These are phyloP conservation scores for Rhinolophus ferrumequinum DNA, from an alignment of 2,113 vertebrate genomes.

Conservation along the genomic window DNA sequence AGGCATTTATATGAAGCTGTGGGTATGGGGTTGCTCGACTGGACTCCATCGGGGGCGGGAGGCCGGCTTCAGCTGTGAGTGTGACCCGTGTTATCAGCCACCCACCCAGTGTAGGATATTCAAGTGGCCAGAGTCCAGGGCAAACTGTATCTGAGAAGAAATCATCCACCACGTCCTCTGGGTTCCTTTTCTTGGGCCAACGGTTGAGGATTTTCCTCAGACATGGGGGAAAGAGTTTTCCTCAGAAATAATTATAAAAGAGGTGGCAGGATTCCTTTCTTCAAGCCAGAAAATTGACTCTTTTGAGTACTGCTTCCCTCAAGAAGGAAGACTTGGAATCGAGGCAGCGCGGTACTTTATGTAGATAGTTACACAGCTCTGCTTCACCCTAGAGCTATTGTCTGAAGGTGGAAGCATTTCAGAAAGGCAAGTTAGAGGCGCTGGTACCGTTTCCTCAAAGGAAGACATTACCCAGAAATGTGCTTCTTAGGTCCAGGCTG, in stretches of 20 bases:
- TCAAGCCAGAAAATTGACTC: not conserved
- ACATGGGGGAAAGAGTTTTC: not conserved
- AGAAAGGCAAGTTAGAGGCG: not conserved
- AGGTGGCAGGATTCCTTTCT: not conserved
- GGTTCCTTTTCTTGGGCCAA: not conserved
- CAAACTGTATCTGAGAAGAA: not conserved
- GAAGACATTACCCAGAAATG: not conserved
- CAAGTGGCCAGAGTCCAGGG: not conserved
- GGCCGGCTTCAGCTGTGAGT: not conserved
- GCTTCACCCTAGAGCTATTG: no score
- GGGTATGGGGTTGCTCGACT: not conserved
- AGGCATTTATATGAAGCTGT: not conserved
- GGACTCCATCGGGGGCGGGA: not conserved
- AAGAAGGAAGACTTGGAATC: not conserved
- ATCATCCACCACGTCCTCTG: not conserved
- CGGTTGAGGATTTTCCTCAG: not conserved
- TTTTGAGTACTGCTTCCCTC: not conserved
- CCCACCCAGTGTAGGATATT: no score
- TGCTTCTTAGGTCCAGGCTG: not conserved
- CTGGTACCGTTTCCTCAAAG: not conserved
- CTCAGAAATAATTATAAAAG: not conserved
- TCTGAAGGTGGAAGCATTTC: not conserved
- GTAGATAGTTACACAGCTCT: fast-evolving
- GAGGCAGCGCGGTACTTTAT: fast-evolving
- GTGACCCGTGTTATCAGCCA: not conserved